Percentiles rank a stretch among this genome's conserved stretches.
Conservation (phyloP, 1,140 invertebrate genomes). For the Papilio aristodemus region DNA sequence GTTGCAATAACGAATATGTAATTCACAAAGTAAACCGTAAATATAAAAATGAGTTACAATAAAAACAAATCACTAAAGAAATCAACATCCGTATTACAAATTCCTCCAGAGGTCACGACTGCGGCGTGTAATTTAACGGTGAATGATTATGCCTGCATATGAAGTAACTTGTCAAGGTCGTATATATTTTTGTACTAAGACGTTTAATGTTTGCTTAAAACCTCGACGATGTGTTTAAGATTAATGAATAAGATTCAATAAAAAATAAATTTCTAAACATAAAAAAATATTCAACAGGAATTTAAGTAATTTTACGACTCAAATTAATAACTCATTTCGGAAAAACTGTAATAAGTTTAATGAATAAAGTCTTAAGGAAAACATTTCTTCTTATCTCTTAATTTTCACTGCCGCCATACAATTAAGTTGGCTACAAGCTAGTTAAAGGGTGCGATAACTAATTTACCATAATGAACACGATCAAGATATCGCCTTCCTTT, state of each 20-base stretch:
- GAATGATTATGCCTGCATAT: slow-evolving; percentile 13
- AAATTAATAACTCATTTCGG: no score
- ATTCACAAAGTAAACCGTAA: neutral
- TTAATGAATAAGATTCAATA: no score
- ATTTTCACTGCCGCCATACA: neutral
- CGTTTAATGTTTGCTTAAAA: neutral
- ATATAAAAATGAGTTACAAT: neutral
- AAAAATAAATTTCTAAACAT: no score
- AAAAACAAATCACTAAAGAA: slow-evolving; percentile 12
- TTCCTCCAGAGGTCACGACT: slow-evolving; percentile 1
- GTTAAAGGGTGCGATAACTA: slow-evolving; percentile 5
- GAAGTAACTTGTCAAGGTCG: slow-evolving; percentile 13
- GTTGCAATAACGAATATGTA: no score
- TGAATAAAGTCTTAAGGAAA: neutral
- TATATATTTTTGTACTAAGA: neutral
- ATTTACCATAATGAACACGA: neutral
- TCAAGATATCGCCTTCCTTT: slow-evolving; percentile 13
- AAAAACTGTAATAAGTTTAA: no score
- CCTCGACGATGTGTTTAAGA: no score
- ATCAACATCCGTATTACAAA: slow-evolving; percentile 1
- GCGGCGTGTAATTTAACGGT: slow-evolving; percentile 20
- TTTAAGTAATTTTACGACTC: no score
- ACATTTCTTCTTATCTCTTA: slow-evolving; percentile 8
- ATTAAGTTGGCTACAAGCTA: slow-evolving; percentile 11
- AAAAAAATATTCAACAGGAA: no score